Conservation (phyloP, 2,888 invertebrate species). For the Helobdella robusta region DNA sequence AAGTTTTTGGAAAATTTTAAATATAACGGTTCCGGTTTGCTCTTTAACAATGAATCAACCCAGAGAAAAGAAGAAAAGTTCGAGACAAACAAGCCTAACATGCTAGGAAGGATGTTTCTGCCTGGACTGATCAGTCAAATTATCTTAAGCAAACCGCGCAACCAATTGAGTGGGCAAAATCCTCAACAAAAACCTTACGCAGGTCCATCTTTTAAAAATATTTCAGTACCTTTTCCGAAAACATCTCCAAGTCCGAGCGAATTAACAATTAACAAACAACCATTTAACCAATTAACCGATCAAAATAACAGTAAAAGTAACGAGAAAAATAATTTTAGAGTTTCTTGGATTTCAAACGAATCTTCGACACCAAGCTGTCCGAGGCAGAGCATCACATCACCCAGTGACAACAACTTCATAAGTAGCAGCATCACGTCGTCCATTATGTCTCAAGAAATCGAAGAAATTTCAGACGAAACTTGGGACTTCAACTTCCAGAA, state of each 20-base stretch:
- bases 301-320: neutral
- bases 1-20: slow-evolving; percentile 28
- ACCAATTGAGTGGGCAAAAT: no score
- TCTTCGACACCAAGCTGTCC: slow-evolving; percentile 25
- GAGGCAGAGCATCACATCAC: slow-evolving; percentile 27
- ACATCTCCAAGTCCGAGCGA: no score
- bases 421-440: slow-evolving; percentile 29
- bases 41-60: neutral
- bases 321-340: slow-evolving; percentile 4
- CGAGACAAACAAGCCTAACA: slow-evolving; percentile 1
- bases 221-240: no score
- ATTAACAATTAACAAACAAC: no score
- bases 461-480: neutral
- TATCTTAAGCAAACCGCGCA: no score
- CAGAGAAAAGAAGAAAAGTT: slow-evolving; percentile 8
- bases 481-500: neutral
- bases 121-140: no score
- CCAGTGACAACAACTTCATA: slow-evolving; percentile 24
- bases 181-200: no score
- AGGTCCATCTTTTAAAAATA: no score
- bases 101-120: neutral
- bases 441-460: slow-evolving; percentile 18
- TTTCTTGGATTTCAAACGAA: slow-evolving; percentile 19
- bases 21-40: neutral
- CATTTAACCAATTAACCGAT: no score